Conservation (phyloP, 1,140 invertebrate genomes). For the Drosophila miranda region DNA sequence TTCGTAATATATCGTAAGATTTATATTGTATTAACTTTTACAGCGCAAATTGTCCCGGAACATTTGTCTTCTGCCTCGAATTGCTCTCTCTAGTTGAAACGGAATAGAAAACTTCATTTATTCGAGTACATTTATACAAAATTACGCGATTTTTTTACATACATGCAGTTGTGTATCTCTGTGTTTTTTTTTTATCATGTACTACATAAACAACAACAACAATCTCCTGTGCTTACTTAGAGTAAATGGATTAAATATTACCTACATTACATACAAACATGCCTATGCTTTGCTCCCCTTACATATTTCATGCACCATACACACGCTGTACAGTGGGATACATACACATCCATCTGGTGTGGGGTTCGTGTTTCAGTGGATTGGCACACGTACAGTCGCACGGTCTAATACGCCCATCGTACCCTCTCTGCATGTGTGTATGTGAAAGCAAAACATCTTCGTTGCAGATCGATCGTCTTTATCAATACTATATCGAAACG, state of each 20-base stretch:
- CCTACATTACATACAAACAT: conserved; percentile 1
- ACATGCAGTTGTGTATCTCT: conserved; percentile 33
- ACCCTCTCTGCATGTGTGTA: too few species aligned
- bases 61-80: conserved; percentile 28
- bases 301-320: too few species aligned
- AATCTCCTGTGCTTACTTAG: conserved; percentile 48
- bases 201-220: not conserved
- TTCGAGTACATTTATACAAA: conserved; percentile 32
- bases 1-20: conserved; percentile 1
- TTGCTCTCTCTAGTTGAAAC: conserved; percentile 44
- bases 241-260: conserved; percentile 45
- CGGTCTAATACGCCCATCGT: too few species aligned
- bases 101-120: conserved; percentile 22
- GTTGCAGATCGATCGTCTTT: too few species aligned
- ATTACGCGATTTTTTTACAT: conserved; percentile 27
- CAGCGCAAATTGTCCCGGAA: conserved; percentile 28
- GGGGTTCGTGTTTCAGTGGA: too few species aligned
- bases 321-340: too few species aligned
- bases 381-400: too few species aligned
- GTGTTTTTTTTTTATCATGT: conserved; percentile 32
- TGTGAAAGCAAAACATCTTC: too few species aligned
- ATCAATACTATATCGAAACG: too few species aligned
- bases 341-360: too few species aligned
- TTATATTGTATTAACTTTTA: conserved; percentile 27
- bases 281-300: too few species aligned